Conservation (phyloP, 2,797 vertebrate genomes). For the Taeniopygia guttata region DNA sequence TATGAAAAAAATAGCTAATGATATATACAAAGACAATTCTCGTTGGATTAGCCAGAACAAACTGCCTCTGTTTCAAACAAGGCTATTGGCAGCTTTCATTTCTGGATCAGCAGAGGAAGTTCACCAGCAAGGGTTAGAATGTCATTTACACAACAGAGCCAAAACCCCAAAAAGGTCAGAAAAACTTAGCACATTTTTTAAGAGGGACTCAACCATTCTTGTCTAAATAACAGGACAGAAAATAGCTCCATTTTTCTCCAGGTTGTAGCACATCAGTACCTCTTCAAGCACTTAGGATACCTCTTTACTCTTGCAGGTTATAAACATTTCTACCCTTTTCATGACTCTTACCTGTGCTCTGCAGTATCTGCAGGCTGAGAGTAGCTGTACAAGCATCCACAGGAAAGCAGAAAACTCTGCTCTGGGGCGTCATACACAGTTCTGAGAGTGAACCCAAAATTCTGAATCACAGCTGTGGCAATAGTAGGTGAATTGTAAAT, state of each 20-base stretch:
- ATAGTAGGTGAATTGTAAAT: neutral
- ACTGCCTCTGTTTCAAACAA: neutral
- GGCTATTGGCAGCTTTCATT: neutral
- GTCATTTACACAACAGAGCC: rapidly evolving
- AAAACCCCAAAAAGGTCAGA: neutral
- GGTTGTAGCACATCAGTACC: neutral
- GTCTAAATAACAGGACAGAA: neutral
- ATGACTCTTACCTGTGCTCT: neutral
- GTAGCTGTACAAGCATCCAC: neutral
- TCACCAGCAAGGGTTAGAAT: neutral
- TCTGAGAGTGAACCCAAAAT: neutral
- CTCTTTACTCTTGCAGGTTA: neutral
- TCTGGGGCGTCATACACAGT: neutral
- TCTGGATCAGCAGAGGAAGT: neutral
- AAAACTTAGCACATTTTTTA: neutral
- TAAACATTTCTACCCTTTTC: neutral
- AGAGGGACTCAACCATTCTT: neutral
- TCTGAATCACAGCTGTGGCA: neutral
- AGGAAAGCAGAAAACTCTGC: neutral
- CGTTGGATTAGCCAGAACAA: neutral
- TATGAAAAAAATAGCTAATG: neutral
- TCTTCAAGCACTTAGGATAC: neutral
- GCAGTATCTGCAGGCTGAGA: neutral
- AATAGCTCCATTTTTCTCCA: neutral
- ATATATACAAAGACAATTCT: neutral